Base-by-base conservation (phyloP, 2,113 vertebrate species). In the Bubalus kerabau region DNA sequence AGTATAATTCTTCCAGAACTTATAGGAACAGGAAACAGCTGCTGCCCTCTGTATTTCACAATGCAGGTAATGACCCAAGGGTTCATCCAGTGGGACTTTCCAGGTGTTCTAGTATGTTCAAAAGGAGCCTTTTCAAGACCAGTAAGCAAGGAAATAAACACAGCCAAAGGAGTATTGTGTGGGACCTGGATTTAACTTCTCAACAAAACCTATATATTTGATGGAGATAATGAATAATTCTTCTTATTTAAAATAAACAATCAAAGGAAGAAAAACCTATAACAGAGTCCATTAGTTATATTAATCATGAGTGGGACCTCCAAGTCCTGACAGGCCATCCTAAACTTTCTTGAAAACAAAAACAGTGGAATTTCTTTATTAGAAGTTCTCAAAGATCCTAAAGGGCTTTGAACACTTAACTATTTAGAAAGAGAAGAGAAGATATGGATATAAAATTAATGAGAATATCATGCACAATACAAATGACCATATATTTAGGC, bases 161-260 rank as follows among this genome's bases (percentile, higher is more conserved):
- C 5, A 74, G 5, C n/a, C 43, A 26, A 60, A 62, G 14, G 26
- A 81, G 12, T 36, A 40, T 36, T 83, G 30, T 13, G 3, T 46
- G 30, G 52, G 15, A 56, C 5, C 57, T 87, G 81, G 85, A 80
- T 83, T 64, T 67, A 43, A 78, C 90, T 96, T 94, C 15, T 46
- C 30, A n/a, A 87, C 6, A 60, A 57, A 96, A 64, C 6, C 13
- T 74, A 28, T 64, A 21, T 16, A 59, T 91, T 80, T 89, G 17
- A 89, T 74, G 24, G 4, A 95, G 32, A 96, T 14, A 90, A 64
- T 46, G 76, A 46, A 76, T 71, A 87, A 16, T 24, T 48, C 16
- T 52, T 86, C 97, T 86, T 16, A 74, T 23, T 91, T 89, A 85
- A 97, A 83, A 96, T 28, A 88, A 60, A 52, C 9, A n/a, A 95